Base-by-base conservation (phyloP, 2,888 invertebrate species). In the Drosophila nr. perissopoda region DNA sequence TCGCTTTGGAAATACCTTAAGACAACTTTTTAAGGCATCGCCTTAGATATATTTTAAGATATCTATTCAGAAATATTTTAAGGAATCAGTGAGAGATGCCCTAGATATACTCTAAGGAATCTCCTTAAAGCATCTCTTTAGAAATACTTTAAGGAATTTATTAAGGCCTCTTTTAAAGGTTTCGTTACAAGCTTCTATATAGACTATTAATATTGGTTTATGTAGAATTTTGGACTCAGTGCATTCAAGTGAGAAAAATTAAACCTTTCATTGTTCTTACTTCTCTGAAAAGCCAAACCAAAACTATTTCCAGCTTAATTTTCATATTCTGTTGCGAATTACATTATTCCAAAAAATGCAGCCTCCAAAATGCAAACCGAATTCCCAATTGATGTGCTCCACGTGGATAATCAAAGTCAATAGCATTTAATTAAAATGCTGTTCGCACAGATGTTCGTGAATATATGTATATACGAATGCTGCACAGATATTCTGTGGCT, bases 361-460 rank as follows among this genome's bases (percentile, higher is more conserved):
- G 8, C 4, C 7, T 45, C 16, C 18, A 51, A 29, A 51, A 18
- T 16, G 48, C 11, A n/a, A n/a, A 0, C 38, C 6, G 0, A 31
- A 42, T 57, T 21, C 29, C 56, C 29, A 6, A 4, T 38, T 54
- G 18, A 36, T 6, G 36, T 53, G 34, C 45, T 11, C 25, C 16
- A 65, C 58, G 58, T 62, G 21, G 34, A 25, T 34, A 38, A 57
- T 52, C 68, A 57, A 64, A 53, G 49, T 34, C 27, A 51, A 58
- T 34, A 34, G n/a, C 16, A 57, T 78, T 82, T 84, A 74, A 84
- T 84, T 74, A 84, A 73, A 82, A 79, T 73, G 58, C 73, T 60
- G 69, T 74, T 72, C 59, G n/a, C 52, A 45, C 38, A 53, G 31
- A 51, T 61, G n/a, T 48, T 52, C 38, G n/a, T 58, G 74, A 63